phyloP scores from a whole-genome alignment of 2,888 invertebrate genomes.

The Torymus tubicola region DNA sequence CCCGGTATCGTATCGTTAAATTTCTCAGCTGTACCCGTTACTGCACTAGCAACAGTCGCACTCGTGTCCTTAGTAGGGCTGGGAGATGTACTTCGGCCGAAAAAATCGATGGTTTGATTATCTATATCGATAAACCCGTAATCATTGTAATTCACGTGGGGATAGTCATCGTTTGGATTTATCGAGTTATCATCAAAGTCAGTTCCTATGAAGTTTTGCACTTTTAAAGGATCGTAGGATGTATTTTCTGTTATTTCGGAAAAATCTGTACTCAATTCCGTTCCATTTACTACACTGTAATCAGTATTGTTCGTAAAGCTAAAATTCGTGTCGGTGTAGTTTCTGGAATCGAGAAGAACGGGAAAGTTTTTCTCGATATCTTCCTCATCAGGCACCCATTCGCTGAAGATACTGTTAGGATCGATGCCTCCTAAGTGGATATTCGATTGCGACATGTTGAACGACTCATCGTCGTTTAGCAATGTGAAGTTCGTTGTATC shows the following conservation, averaged over 20 bases:
- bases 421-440: slow-evolving; percentile 17
- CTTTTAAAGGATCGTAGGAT: background rate
- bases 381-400: slow-evolving; percentile 20
- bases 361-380: background rate
- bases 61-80: slow-evolving; percentile 6
- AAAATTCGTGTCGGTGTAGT: background rate
- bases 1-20: slow-evolving; percentile 10
- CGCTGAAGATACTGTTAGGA: slow-evolving; percentile 25
- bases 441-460: background rate
- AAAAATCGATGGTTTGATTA: slow-evolving; percentile 27
- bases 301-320: background rate
- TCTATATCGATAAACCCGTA: slow-evolving; percentile 56
- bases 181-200: slow-evolving; percentile 49
- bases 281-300: background rate
- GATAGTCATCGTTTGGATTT: slow-evolving; percentile 58
- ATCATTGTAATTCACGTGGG: slow-evolving; percentile 63
- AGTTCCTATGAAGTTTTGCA: background rate
- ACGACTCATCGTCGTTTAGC: background rate
- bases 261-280: background rate
- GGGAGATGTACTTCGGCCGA: slow-evolving; percentile 27
- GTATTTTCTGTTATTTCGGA: background rate
- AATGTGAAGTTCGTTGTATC: slow-evolving; percentile 22
- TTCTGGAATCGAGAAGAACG: background rate
- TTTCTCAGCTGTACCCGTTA: too few relatives aligned
- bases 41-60: background rate